A percentile compares a stretch with the other conserved stretches of the same genome.
phyloP scores from a whole-genome alignment of 2,888 invertebrate genomes.

The Brachyptera risi region DNA sequence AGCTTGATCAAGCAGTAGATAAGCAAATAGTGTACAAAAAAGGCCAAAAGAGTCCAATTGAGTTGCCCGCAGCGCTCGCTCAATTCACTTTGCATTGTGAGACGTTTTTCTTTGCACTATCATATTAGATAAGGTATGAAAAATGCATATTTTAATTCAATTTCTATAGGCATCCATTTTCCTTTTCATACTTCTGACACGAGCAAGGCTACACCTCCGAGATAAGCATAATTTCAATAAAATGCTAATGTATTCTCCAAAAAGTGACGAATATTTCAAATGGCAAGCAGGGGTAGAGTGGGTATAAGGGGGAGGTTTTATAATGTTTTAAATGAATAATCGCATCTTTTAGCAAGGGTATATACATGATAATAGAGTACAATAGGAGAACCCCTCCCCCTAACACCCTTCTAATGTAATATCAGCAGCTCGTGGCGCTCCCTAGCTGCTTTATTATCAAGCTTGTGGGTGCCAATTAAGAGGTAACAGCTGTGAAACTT shows the following conservation, averaged over 20 bases:
- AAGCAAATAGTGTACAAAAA: too few species aligned
- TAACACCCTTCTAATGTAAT: conserved; percentile 26
- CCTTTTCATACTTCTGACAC: too few species aligned
- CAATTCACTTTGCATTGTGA: too few species aligned
- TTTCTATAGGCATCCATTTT: too few species aligned
- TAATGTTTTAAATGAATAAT: conserved; percentile 20
- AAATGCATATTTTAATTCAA: too few species aligned
- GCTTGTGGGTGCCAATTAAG: conserved; percentile 57
- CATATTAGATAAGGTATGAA: not conserved
- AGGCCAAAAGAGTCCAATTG: too few species aligned
- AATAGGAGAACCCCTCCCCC: not conserved
- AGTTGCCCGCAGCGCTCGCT: too few species aligned
- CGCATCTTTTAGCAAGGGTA: not conserved
- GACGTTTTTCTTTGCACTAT: not conserved
- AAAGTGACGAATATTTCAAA: not conserved
- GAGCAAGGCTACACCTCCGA: too few species aligned
- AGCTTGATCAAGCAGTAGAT: too few species aligned
- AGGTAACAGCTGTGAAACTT: conserved; percentile 60
- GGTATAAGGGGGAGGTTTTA: not conserved
- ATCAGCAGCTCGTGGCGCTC: conserved; percentile 15
- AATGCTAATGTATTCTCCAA: too few species aligned
- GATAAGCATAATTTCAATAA: too few species aligned
- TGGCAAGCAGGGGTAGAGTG: too few species aligned
- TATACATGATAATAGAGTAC: conserved; percentile 7
- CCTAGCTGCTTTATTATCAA: conserved; percentile 51